phyloP scores from a whole-genome alignment of 2,888 invertebrate genomes.

The Hirtodrosophila histrioides region DNA sequence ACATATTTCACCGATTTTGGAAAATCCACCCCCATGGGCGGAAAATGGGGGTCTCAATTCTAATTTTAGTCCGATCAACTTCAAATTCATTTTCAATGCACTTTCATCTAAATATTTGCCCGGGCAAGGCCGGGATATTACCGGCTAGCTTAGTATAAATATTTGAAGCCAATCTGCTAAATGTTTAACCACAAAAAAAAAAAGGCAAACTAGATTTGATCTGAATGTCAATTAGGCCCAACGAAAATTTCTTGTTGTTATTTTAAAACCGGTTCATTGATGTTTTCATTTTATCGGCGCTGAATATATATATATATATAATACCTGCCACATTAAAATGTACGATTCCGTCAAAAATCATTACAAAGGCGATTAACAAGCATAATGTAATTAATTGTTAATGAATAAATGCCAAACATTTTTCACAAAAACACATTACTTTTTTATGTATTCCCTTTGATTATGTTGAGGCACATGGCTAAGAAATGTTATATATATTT shows the following conservation, averaged over 20 bases:
- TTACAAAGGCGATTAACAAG: conserved; percentile 37
- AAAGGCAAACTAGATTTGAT: conserved; percentile 57
- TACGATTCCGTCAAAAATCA: conserved; percentile 22
- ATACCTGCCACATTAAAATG: conserved; percentile 29
- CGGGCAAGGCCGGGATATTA: too few relatives aligned
- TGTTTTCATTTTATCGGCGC: conserved; percentile 34
- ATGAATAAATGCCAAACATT: neutral
- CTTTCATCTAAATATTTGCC: too few relatives aligned
- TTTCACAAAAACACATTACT: neutral
- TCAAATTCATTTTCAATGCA: too few relatives aligned
- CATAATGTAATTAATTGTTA: conserved; percentile 46
- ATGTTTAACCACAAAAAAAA: conserved; percentile 39
- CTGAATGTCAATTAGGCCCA: conserved; percentile 39
- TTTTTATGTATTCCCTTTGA: conserved; percentile 15
- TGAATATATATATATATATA: conserved; percentile 5
- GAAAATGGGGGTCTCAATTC: too few relatives aligned
- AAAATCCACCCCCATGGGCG: too few relatives aligned
- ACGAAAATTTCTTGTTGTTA: conserved; percentile 14
- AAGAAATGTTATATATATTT: conserved; percentile 36
- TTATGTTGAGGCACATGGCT: conserved; percentile 4
- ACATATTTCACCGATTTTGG: too few relatives aligned
- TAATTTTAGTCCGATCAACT: too few relatives aligned
- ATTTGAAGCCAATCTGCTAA: conserved; percentile 43
- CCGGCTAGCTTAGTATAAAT: too few relatives aligned
- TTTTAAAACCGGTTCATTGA: conserved; percentile 29